Evolutionary conservation across 2,113 vertebrate genomes (phyloP), one percentile per base, ranked within the genome.

Genomic region (Excalfactoria chinensis): DNA sequence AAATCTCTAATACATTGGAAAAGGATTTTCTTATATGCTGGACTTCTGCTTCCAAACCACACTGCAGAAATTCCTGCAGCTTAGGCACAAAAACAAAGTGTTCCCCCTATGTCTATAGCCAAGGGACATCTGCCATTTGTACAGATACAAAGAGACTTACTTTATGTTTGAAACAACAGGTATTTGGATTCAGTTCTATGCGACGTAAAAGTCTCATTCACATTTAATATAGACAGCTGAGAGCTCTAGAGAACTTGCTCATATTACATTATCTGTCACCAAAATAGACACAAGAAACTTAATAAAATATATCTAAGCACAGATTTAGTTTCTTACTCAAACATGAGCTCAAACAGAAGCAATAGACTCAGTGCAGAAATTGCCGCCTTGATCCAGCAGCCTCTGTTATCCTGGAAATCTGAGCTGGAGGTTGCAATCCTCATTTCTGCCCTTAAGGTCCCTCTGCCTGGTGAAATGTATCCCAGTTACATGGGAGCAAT

Each of bases 321-420:
- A 93, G 23, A 91, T 77, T 74, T 2, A 0, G 56, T 56, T 43
- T 87, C 90, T 83, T 34, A 48, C 8, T 82, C 63, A 84, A 86
- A 86, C 58, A 56, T 6, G 40, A 80, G 30, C 43, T 81, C 70
- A 66, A 86, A 62, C 23, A 86, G 86, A 78, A 92, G 80, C 0
- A 1, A 79, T 4, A 85, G 60, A 85, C 5, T 8, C 80, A 3
- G 0, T 1, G 2, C 37, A 89, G 64, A 91, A 96, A 74, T 77
- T 77, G 68, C 60, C 86, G 75, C 85, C 76, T 84, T 23, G 49
- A 48, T 64, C 92, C 60, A 77, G 60, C 72, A 89, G 60, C 51
- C 25, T 7, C 16, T 82, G 85, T 85, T 92, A 88, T 91, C 78
- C 75, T 58, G 91, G 82, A 89, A 92, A 89, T 83, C 78, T 71